Evolutionary conservation across 2,797 vertebrate genomes (phyloP).

Genomic region (Tenualosa ilisha): DNA sequence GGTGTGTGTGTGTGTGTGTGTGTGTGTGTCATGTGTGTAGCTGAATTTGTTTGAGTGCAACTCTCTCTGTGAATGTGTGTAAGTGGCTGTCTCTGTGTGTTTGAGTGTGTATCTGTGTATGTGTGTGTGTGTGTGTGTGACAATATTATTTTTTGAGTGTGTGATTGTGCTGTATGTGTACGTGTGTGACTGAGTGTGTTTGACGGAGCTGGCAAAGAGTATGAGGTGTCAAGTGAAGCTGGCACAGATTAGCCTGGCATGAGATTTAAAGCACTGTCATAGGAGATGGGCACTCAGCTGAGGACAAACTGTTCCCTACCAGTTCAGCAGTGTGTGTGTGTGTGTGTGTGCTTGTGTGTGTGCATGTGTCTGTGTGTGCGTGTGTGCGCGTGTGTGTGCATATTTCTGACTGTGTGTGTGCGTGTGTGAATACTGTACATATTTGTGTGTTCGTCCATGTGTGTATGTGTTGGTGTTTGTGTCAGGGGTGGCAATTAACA

Average conservation of each 20-base stretch:
- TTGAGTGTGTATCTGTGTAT: neutral
- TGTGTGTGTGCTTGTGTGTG: neutral
- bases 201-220: neutral
- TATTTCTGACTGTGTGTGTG: neutral
- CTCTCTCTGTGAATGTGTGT: too few relatives aligned
- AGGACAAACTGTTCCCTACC: conserved; percentile 21
- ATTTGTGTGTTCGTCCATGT: conserved; percentile 16
- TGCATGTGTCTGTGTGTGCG: neutral
- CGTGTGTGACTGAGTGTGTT: neutral
- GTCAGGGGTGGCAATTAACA: neutral
- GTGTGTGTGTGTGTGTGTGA: too few relatives aligned
- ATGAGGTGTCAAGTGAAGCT: conserved; percentile 8
- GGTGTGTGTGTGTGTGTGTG: neutral
- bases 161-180: neutral
- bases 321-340: neutral
- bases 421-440: neutral
- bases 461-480: conserved; percentile 9
- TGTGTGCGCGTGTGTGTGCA: neutral
- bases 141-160: neutral
- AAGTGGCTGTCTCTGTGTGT: neutral
- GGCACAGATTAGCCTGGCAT: conserved; percentile 17
- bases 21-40: neutral
- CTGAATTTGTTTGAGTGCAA: too few relatives aligned
- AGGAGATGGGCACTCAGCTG: neutral
- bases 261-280: conserved; percentile 5